Evolutionary conservation across 1,140 invertebrate species (phyloP).

Genomic region (Diprion similis): DNA sequence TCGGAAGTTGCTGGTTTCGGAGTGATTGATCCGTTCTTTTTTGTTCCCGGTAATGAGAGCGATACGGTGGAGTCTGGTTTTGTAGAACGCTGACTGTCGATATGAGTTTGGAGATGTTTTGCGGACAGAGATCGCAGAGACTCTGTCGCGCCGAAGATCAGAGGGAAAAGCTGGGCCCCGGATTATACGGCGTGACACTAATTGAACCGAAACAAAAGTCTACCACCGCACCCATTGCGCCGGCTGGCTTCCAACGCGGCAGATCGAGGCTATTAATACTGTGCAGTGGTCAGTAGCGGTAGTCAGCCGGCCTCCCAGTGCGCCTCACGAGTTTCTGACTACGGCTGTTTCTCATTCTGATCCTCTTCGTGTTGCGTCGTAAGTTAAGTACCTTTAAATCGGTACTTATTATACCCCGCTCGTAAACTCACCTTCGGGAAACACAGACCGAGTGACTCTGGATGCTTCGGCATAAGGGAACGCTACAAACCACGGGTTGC

Average conservation of each 20-base stretch:
- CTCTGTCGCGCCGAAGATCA: neutral
- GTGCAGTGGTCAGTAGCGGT: neutral
- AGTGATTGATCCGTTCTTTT: neutral
- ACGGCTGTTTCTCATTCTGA: slow-evolving; percentile 2
- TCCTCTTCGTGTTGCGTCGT: neutral
- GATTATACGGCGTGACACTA: slow-evolving; percentile 43
- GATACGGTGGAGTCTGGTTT: slow-evolving; percentile 1
- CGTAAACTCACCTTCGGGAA: slow-evolving; percentile 1
- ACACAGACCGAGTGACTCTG: neutral
- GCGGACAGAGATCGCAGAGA: neutral
- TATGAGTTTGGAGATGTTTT: slow-evolving; percentile 9
- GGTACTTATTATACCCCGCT: slow-evolving; percentile 4
- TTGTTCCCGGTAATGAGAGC: too few species aligned
- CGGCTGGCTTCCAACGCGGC: neutral
- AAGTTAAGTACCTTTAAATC: slow-evolving; percentile 5
- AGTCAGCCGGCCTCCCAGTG: neutral
- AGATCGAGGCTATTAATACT: slow-evolving; percentile 5
- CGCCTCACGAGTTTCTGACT: neutral
- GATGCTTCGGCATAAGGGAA: too few species aligned
- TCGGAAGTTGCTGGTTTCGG: neutral
- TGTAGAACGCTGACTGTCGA: neutral
- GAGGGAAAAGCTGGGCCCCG: slow-evolving; percentile 10
- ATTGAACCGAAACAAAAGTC: slow-evolving; percentile 51
- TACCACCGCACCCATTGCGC: slow-evolving; percentile 19
- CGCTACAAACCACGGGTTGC: too few species aligned